Conservation (phyloP, 2,888 invertebrate species). For the Aporophyla lueneburgensis region DNA sequence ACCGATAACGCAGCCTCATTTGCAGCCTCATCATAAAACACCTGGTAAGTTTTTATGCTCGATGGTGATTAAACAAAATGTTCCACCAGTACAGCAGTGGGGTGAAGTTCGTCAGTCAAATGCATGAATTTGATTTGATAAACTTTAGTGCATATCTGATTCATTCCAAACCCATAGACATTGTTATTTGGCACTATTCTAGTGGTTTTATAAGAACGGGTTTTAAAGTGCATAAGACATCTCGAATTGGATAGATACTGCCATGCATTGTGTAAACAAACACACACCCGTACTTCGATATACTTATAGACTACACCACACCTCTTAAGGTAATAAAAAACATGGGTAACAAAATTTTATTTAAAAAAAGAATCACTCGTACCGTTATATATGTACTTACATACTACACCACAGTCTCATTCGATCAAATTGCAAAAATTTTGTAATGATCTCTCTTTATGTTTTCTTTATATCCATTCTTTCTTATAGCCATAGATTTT, state of each 20-base stretch:
- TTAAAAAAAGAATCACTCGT: no score
- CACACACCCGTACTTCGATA: no score
- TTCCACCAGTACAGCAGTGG: not conserved
- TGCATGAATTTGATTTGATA: not conserved
- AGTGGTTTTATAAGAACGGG: no score
- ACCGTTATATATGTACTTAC: no score
- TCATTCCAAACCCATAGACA: not conserved
- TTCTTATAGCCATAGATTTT: no score
- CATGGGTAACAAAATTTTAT: no score
- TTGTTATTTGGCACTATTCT: not conserved
- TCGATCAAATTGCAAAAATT: not conserved
- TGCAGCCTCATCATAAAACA: slow-evolving; percentile 65
- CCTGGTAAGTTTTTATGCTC: slow-evolving; percentile 68
- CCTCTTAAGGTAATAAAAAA: no score
- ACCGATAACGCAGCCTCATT: slow-evolving; percentile 27
- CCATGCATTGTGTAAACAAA: no score
- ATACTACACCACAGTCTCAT: no score
- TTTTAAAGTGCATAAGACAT: no score
- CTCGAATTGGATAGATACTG: no score
- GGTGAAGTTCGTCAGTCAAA: not conserved
- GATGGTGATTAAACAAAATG: not conserved
- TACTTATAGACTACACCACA: no score
- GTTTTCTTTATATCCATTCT: not conserved
- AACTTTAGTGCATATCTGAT: not conserved
- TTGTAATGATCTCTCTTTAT: not conserved